Evolutionary conservation across 2,113 vertebrate genomes (phyloP).

Genomic region (Diadophis punctatus): DNA sequence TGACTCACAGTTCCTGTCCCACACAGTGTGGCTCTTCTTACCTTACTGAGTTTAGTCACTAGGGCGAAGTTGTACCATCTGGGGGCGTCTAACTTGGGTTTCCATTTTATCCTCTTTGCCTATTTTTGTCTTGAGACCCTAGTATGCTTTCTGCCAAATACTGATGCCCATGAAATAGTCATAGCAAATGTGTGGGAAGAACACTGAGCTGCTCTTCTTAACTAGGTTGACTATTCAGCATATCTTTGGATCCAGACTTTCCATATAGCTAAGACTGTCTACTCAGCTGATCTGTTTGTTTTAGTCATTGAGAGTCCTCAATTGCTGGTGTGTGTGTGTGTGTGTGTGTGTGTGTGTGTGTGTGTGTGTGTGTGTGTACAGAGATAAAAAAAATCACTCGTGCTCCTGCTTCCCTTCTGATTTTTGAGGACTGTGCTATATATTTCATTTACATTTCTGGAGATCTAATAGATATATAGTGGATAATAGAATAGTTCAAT

Average conservation of each 20-base stretch:
- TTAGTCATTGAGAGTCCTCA: background rate
- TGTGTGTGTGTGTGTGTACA: background rate
- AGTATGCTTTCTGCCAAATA: accelerated
- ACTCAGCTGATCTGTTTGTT: accelerated
- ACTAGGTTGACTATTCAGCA: background rate
- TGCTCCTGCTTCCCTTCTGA: background rate
- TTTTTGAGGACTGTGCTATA: background rate
- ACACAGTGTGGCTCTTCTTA: constrained; percentile 68
- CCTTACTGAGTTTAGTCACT: constrained; percentile 67
- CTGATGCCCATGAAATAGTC: accelerated
- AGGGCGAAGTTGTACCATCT: constrained; percentile 4
- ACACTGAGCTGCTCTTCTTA: background rate
- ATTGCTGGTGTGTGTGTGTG: background rate
- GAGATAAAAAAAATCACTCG: background rate
- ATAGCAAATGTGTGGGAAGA: background rate
- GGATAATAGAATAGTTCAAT: background rate
- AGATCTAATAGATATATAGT: background rate
- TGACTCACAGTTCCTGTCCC: constrained; percentile 56
- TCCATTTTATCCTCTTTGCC: constrained; percentile 17
- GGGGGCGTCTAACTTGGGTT: constrained; percentile 29
- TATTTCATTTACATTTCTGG: background rate
- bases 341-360: too few species aligned
- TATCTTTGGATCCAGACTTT: background rate
- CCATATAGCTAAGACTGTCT: background rate
- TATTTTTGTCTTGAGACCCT: background rate